Evolutionary conservation across 2,888 invertebrate genomes (phyloP).

Genomic region (Cryptophagus acutangulus): DNA sequence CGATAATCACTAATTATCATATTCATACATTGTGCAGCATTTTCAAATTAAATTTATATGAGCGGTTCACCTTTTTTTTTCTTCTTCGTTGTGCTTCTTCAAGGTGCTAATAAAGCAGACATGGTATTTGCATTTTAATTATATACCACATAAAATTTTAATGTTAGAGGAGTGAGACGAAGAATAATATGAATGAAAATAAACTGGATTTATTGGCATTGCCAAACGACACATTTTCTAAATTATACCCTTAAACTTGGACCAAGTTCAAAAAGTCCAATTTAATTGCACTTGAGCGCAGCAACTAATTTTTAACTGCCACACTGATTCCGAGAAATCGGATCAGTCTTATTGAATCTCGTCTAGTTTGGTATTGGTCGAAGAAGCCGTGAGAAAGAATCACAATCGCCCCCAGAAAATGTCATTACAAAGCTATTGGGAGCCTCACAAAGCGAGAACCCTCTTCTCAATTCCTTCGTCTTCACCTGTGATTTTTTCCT

Average conservation of each 20-base stretch:
- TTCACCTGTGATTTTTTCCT: slow-evolving; percentile 2
- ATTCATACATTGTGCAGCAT: not conserved
- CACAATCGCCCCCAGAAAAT: slow-evolving; percentile 5
- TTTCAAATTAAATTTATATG: too few relatives aligned
- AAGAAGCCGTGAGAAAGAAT: slow-evolving; percentile 1
- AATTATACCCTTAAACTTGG: slow-evolving; percentile 21
- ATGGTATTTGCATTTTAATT: slow-evolving; percentile 5
- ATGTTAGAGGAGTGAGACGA: too few relatives aligned
- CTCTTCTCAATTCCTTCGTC: too few relatives aligned
- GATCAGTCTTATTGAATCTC: slow-evolving; percentile 3
- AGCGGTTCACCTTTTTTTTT: too few relatives aligned
- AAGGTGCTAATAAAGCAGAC: too few relatives aligned
- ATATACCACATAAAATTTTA: too few relatives aligned
- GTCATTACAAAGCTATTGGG: slow-evolving; percentile 2
- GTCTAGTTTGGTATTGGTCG: too few relatives aligned
- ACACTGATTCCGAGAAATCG: slow-evolving; percentile 2
- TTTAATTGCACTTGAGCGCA: too few relatives aligned
- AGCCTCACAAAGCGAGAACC: not conserved
- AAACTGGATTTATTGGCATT: too few relatives aligned
- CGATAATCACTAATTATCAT: not conserved
- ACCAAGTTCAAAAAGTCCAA: slow-evolving; percentile 16
- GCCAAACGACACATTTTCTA: slow-evolving; percentile 6
- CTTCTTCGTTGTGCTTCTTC: too few relatives aligned
- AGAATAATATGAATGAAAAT: too few relatives aligned
- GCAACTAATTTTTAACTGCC: too few relatives aligned